Percentiles rank a stretch among this genome's conserved stretches.
Conservation (phyloP, 2,797 vertebrate genomes). For the Amphiprion clarkii region DNA sequence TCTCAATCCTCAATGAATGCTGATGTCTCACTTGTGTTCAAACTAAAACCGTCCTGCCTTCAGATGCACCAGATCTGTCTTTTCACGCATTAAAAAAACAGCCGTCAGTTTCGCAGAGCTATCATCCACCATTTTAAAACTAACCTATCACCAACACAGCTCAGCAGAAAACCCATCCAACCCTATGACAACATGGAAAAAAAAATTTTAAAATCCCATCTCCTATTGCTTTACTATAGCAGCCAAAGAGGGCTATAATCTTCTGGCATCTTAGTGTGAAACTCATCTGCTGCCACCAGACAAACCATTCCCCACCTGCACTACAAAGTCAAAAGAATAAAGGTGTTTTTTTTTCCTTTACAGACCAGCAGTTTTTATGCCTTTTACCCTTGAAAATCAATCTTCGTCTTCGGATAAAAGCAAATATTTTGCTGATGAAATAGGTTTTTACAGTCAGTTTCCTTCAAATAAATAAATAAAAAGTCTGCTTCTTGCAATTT, state of each 20-base stretch:
- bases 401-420: constrained; percentile 54
- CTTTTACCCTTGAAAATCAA: constrained; percentile 58
- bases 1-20: constrained; percentile 70
- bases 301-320: constrained; percentile 58
- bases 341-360: constrained; percentile 16
- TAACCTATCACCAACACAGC: constrained; percentile 52
- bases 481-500: constrained; percentile 22
- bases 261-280: constrained; percentile 58
- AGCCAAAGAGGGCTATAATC: constrained; percentile 60
- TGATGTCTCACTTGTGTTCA: constrained; percentile 62
- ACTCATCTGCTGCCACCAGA: constrained; percentile 66
- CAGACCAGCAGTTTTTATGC: constrained; percentile 43
- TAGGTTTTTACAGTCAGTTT: neutral
- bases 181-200: constrained; percentile 27
- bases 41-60: constrained; percentile 27
- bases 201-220: constrained; percentile 40
- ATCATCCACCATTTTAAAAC: constrained; percentile 61
- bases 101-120: constrained; percentile 15
- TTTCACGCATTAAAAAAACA: neutral
- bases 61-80: constrained; percentile 8
- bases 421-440: constrained; percentile 63
- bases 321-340: constrained; percentile 59
- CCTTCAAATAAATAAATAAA: constrained; percentile 13
- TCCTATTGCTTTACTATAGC: constrained; percentile 41
- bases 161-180: constrained; percentile 50